Conservation (phyloP, 1,140 invertebrate species). For the Procambarus clarkii region DNA sequence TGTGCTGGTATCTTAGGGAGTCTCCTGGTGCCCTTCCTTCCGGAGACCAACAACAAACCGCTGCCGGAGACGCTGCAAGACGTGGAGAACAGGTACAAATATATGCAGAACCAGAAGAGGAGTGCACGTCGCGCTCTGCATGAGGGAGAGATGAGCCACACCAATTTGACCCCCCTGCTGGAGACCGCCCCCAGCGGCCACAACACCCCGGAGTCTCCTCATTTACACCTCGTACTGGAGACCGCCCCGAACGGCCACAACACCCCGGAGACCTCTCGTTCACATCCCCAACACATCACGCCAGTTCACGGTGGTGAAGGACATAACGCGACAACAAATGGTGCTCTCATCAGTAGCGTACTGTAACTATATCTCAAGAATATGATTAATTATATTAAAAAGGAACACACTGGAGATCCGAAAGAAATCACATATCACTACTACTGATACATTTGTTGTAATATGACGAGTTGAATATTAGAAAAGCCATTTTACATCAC, state of each 20-base stretch:
- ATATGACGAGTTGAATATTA: too few species aligned
- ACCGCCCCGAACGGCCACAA: neutral
- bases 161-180: neutral
- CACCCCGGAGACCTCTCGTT: neutral
- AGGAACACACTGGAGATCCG: too few species aligned
- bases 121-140: neutral
- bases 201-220: neutral
- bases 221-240: neutral
- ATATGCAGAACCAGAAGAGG: neutral
- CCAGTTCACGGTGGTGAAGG: too few species aligned
- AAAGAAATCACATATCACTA: too few species aligned
- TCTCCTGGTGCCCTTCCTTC: slow-evolving; percentile 18
- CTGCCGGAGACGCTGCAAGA: slow-evolving; percentile 51
- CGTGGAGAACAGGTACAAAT: slow-evolving; percentile 11
- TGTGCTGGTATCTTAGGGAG: slow-evolving; percentile 31
- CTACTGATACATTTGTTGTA: too few species aligned
- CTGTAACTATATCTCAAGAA: too few species aligned
- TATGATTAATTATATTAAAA: too few species aligned
- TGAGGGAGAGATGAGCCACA: neutral
- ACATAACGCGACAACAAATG: too few species aligned
- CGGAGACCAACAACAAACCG: slow-evolving; percentile 44
- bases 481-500: too few species aligned
- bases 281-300: too few species aligned
- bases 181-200: neutral
- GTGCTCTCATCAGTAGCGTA: too few species aligned